Base-by-base conservation (phyloP, 1,140 invertebrate species). In the Drosophila willistoni region DNA sequence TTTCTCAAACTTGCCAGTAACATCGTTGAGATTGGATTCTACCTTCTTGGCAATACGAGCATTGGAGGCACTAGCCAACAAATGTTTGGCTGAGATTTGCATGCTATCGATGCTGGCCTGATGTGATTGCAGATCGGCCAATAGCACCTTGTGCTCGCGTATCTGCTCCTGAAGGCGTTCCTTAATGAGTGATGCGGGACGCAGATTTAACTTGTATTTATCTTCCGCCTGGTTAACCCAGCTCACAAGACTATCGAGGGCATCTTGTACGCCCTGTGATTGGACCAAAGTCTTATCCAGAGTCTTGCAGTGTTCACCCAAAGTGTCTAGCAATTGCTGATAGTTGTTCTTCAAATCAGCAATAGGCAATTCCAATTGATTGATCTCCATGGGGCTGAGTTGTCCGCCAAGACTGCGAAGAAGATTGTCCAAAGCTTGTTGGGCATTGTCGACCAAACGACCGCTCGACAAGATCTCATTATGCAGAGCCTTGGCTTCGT, bases 201-300 rank as follows among this genome's bases (percentile, higher is more conserved):
- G 95, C 74, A 95, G 94, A 72, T 96, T 94, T 22, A 94, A 95
- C 94, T 97, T 97, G 90, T 96, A 95, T 81, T 96, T 95, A 73
- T 94, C 95, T 90, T 99, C 97, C 7, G 96, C 95, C 74, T 96
- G 95, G 69, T 95, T 96, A 36, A 99, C 93, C 98, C 98, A 99
- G 55, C 94, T 92, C 5, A 96, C 95, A 7, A 99, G 94, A 61
- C 96, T 95, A 82, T 98, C 97, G 0, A 98, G 93, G 7, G 97
- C 97, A 91, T 98, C 97, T 91, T 98, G 97, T 10, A 99, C 96
- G n/a, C 97, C 97, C 93, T 99, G 98, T 62, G 97, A 97, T 92
- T 98, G 97, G 6, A 98, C 95, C 36, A 99, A 93, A 0, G 97
- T 97, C 0, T 96, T 96, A 78, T 99, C 97, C 54, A 99, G 92